A percentile compares a stretch with the other conserved stretches of the same genome.
Conservation (phyloP, 2,113 vertebrate genomes). For the Strix aluco region DNA sequence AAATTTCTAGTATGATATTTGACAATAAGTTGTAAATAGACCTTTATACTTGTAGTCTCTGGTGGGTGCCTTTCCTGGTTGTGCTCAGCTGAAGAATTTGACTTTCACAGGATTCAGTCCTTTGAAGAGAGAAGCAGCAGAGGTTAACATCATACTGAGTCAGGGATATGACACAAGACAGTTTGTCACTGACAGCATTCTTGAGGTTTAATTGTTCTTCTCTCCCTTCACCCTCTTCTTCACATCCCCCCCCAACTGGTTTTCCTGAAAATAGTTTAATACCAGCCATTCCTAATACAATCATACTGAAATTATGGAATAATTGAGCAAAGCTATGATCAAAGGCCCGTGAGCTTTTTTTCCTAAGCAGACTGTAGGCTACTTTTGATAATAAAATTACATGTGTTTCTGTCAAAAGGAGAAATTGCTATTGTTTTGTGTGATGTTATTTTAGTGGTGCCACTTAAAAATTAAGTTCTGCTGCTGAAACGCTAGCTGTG, state of each 20-base stretch:
- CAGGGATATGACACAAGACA: neutral
- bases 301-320: neutral
- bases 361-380: neutral
- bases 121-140: neutral
- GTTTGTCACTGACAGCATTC: neutral
- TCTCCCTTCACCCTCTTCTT: neutral
- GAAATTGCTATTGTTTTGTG: neutral
- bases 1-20: neutral
- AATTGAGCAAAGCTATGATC: neutral
- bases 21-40: neutral
- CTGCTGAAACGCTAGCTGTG: neutral
- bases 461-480: neutral
- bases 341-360: neutral
- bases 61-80: neutral
- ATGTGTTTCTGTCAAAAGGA: neutral
- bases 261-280: neutral
- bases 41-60: neutral
- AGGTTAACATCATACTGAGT: neutral
- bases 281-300: neutral
- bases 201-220: neutral
- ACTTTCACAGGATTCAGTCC: neutral
- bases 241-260: rapidly evolving
- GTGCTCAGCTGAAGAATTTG: neutral
- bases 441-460: neutral
- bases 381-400: neutral